Conservation (phyloP, 1,140 invertebrate species). For the Penaeus japonicus region DNA sequence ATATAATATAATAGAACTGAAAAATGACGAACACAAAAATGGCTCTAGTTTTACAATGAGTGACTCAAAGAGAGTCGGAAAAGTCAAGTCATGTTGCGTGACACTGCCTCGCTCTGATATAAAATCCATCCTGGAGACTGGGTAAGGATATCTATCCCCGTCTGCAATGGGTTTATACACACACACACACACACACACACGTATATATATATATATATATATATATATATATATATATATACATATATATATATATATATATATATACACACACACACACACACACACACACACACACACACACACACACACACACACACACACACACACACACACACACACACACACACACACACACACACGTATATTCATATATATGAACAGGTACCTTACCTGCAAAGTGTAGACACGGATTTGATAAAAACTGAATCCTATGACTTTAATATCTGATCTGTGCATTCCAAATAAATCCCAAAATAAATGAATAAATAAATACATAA, state of each 20-base stretch:
- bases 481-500: background rate
- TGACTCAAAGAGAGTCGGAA: no score
- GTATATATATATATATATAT: background rate
- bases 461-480: background rate
- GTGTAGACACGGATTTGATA: no score
- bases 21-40: no score
- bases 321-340: background rate
- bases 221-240: constrained; percentile 13
- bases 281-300: background rate
- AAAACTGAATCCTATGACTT: no score
- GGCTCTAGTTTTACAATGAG: no score
- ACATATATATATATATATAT: background rate
- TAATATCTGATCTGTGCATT: no score
- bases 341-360: background rate
- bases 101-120: no score
- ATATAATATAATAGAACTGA: no score
- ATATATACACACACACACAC: background rate
- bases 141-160: no score
- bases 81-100: no score
- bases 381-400: background rate
- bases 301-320: background rate
- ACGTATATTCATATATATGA: background rate
- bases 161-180: background rate
- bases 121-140: no score
- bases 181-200: background rate